A percentile compares a stretch with the other conserved stretches of the same genome.
Conservation (phyloP, 2,797 vertebrate species). For the Eutrigla gurnardus region DNA sequence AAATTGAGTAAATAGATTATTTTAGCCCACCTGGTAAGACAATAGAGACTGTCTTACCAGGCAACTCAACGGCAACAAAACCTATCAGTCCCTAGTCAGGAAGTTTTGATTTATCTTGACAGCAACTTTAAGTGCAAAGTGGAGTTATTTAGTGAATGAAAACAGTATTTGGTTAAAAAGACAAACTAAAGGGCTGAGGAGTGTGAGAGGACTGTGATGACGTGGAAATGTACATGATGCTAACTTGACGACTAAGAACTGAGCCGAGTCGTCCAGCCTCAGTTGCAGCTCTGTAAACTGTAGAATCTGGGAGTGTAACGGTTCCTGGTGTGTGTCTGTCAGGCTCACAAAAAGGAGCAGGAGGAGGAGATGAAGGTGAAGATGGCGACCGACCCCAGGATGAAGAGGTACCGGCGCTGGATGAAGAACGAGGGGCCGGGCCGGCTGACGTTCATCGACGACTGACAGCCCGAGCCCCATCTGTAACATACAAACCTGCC, state of each 20-base stretch:
- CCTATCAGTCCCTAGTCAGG: too few relatives aligned
- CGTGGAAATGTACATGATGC: neutral
- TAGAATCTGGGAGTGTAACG: neutral
- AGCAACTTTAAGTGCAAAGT: too few relatives aligned
- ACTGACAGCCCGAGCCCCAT: constrained; percentile 76
- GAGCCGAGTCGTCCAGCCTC: neutral
- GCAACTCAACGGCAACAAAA: too few relatives aligned
- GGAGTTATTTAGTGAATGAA: too few relatives aligned
- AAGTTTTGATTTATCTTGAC: too few relatives aligned
- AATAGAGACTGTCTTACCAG: too few relatives aligned
- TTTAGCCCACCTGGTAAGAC: too few relatives aligned
- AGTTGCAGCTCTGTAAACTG: neutral
- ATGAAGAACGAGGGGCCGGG: constrained; percentile 97
- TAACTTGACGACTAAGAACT: neutral
- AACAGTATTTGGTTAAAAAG: too few relatives aligned
- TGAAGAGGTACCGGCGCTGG: constrained; percentile 97
- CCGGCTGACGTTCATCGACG: constrained; percentile 92
- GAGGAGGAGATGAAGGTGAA: constrained; percentile 96
- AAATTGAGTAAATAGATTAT: too few relatives aligned
- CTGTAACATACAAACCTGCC: constrained; percentile 36
- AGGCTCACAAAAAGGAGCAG: constrained; percentile 92
- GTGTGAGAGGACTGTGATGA: too few relatives aligned
- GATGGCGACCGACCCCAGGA: constrained; percentile 93
- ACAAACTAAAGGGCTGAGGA: too few relatives aligned
- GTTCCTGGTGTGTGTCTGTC: neutral